Base-by-base conservation (phyloP, 1,140 invertebrate species). In the Nephila pilipes region DNA sequence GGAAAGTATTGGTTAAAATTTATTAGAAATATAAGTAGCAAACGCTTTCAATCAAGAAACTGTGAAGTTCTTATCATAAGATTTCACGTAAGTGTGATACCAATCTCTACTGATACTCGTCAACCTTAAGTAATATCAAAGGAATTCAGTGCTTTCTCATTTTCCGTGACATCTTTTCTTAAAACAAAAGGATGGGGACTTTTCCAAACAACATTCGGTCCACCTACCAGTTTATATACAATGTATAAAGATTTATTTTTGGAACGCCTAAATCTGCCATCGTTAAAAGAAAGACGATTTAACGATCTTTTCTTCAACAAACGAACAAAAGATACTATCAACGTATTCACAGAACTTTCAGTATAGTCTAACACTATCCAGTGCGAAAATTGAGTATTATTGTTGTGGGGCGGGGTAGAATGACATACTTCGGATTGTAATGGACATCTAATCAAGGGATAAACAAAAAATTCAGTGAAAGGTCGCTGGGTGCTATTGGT, bases 381-480 rank as follows among this genome's bases (percentile, higher is more conserved):
- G 25, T 83, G 75, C 55, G 55, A 83, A 90, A 81, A 90, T 80
- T 12, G 22, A 69, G 79, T 22, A 6, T 75, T 60, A 81, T 83
- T 90, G 55, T 58, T 12, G 6, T 25, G 10, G n/a, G 89, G 89
- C 1, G 89, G 89, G 58, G 36, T 2, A 20, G n/a, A 69, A n/a
- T 90, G 89, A 90, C 89, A 90, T 25, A 90, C 79, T 54, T 90
- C 58, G 79, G 46, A 80, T 18, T 83, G 60, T 90, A 90, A 90
- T 90, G 57, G 89, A 25, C 54, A 60, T 57, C 89, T 81, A 81
- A 83, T 90, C 89, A 90, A 83, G 58, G 58, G 25, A 83, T 81
- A 81, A 79, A 46, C 89, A 58, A 22, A 38, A 60, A 83, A 79
- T 81, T 63, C n/a, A 81, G 16, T 25, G 25, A 81, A 90, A 81